phyloP scores from a whole-genome alignment of 2,888 invertebrate species.

The Cryptus armator region DNA sequence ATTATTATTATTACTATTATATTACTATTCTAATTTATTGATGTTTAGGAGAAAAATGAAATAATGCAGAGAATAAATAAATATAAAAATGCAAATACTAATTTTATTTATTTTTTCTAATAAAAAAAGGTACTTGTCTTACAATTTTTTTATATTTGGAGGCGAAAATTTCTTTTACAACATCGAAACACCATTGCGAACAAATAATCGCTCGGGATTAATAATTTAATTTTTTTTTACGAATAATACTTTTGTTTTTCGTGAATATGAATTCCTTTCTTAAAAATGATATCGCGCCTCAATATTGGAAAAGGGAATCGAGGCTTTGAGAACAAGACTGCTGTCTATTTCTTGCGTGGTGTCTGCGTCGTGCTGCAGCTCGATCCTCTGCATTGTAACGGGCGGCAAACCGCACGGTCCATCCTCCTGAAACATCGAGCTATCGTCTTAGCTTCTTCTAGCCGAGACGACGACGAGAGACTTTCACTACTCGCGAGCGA shows the following conservation, averaged over 20 bases:
- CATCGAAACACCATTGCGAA: no score
- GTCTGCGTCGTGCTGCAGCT: slow-evolving; percentile 8
- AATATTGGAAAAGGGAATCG: neutral
- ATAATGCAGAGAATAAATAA: no score
- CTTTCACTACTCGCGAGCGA: slow-evolving; percentile 71
- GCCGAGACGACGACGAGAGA: slow-evolving; percentile 56
- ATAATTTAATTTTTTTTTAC: no score
- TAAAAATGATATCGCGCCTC: neutral
- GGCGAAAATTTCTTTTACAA: no score
- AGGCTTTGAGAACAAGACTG: neutral
- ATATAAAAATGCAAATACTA: no score
- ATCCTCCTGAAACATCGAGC: slow-evolving; percentile 59
- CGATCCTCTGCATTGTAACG: slow-evolving; percentile 49
- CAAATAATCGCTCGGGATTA: no score
- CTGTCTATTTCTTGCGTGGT: slow-evolving; percentile 18
- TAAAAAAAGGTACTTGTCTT: no score
- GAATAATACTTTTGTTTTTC: neutral
- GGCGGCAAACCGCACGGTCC: slow-evolving; percentile 55
- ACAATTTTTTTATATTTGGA: no score
- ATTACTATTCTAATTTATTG: no score
- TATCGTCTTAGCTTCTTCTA: slow-evolving; percentile 42
- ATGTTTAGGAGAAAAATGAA: no score
- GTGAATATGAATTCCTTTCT: neutral
- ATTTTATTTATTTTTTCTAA: no score
- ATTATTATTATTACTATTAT: no score